phyloP scores from a whole-genome alignment of 2,113 vertebrate species.

The Pseudorectes ferrugineus region DNA sequence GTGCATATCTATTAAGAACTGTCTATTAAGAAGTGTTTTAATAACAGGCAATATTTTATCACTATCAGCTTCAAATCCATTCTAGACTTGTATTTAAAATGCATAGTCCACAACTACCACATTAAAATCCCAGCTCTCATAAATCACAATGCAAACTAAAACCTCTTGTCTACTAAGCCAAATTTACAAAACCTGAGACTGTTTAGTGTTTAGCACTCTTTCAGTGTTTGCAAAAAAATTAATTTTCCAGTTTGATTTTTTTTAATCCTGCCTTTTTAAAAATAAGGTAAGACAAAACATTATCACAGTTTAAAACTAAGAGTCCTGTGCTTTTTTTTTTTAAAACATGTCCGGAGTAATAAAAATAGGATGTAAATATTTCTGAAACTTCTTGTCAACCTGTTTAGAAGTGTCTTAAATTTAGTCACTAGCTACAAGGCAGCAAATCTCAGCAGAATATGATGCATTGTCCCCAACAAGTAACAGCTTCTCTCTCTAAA shows the following conservation, averaged over 20 bases:
- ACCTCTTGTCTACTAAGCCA: neutral
- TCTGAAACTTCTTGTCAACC: neutral
- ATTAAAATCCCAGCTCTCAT: neutral
- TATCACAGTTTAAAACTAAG: neutral
- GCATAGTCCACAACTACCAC: neutral
- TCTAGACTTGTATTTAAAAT: neutral
- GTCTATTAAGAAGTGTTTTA: neutral
- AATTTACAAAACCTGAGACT: neutral
- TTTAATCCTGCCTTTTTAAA: neutral
- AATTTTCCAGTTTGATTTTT: neutral
- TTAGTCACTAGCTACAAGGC: neutral
- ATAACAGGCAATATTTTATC: slow-evolving; percentile 12
- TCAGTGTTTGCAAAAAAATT: neutral
- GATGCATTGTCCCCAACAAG: neutral
- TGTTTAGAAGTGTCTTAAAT: neutral
- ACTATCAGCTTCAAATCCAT: neutral
- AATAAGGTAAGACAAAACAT: neutral
- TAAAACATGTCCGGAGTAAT: neutral
- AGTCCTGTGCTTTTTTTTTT: neutral
- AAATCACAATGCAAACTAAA: slow-evolving; percentile 12
- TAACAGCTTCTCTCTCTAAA: neutral
- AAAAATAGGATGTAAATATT: neutral
- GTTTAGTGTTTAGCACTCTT: neutral
- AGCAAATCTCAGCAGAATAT: neutral
- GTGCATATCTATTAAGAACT: neutral